These are phyloP conservation scores for Drosophila bocki DNA, from an alignment of 1,140 invertebrate species.

Conservation along the genomic window DNA sequence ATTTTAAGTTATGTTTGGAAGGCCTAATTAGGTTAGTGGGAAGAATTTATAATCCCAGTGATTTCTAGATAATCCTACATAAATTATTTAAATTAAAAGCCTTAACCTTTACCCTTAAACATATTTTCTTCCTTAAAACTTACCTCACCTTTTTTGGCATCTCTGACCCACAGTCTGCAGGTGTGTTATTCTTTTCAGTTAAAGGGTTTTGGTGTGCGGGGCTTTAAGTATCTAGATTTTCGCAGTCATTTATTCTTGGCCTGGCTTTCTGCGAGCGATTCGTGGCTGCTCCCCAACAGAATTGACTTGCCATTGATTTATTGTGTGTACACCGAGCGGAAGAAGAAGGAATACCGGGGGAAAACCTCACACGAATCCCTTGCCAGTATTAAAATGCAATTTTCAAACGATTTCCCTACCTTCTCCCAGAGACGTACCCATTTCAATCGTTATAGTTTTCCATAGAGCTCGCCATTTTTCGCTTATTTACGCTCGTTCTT, in stretches of 20 bases:
- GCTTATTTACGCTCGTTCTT: slow-evolving; percentile 25
- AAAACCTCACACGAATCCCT: slow-evolving; percentile 5
- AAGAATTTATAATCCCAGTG: no score
- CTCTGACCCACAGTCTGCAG: background rate
- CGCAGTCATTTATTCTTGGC: slow-evolving; percentile 61
- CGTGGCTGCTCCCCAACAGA: slow-evolving; percentile 22
- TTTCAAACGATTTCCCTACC: slow-evolving; percentile 54
- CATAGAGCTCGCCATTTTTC: slow-evolving; percentile 11
- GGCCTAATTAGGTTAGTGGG: no score
- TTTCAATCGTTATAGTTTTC: slow-evolving; percentile 49
- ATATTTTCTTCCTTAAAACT: background rate
- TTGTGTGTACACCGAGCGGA: slow-evolving; percentile 14
- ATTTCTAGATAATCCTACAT: no score
- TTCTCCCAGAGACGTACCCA: background rate
- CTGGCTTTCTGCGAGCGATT: slow-evolving; percentile 26
- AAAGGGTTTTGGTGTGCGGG: slow-evolving; percentile 3
- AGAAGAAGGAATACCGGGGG: background rate
- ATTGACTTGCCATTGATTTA: slow-evolving; percentile 78
- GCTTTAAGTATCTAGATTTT: slow-evolving; percentile 61
- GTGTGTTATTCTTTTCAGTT: slow-evolving; percentile 12
- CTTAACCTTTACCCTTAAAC: background rate
- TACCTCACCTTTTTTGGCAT: background rate
- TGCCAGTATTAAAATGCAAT: slow-evolving; percentile 70
- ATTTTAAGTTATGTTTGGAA: no score
- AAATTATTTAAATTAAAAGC: background rate